These are phyloP conservation scores for Drosophila dunni DNA, from an alignment of 1,140 invertebrate species.

Conservation along the genomic window DNA sequence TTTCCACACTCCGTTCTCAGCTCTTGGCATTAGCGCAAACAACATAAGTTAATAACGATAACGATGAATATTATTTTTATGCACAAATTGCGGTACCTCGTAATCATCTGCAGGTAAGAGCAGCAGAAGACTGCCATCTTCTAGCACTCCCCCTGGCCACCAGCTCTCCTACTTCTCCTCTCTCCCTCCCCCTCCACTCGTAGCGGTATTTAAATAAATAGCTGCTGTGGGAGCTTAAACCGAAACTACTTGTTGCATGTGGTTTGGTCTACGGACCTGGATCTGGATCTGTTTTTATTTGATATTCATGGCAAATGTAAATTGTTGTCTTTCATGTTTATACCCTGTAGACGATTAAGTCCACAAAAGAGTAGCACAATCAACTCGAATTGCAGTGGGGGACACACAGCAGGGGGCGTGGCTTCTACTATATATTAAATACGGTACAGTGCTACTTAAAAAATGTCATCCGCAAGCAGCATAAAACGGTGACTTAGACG, in stretches of 20 bases:
- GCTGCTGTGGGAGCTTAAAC: conserved; percentile 36
- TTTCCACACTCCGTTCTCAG: background rate
- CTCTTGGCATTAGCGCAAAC: conserved; percentile 68
- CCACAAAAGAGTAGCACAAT: background rate
- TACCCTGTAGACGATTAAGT: background rate
- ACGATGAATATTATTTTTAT: conserved; percentile 83
- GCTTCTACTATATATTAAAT: background rate
- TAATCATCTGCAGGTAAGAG: conserved; percentile 9
- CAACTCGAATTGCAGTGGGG: background rate
- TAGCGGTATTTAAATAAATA: conserved; percentile 62
- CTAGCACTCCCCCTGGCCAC: background rate
- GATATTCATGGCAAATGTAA: conserved; percentile 47
- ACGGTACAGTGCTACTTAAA: background rate
- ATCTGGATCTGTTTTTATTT: conserved; percentile 40
- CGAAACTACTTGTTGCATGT: conserved; percentile 19
- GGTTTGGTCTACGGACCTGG: conserved; percentile 4
- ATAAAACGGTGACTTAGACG: background rate
- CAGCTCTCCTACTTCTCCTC: background rate
- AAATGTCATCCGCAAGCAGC: background rate
- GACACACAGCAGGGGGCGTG: background rate
- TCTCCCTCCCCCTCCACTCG: background rate
- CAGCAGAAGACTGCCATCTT: conserved; percentile 3
- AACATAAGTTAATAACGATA: conserved; percentile 83
- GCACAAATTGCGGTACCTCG: conserved; percentile 66
- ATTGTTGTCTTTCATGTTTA: conserved; percentile 48